phyloP scores from a whole-genome alignment of 2,113 vertebrate species.

The Ciconia maguari region DNA sequence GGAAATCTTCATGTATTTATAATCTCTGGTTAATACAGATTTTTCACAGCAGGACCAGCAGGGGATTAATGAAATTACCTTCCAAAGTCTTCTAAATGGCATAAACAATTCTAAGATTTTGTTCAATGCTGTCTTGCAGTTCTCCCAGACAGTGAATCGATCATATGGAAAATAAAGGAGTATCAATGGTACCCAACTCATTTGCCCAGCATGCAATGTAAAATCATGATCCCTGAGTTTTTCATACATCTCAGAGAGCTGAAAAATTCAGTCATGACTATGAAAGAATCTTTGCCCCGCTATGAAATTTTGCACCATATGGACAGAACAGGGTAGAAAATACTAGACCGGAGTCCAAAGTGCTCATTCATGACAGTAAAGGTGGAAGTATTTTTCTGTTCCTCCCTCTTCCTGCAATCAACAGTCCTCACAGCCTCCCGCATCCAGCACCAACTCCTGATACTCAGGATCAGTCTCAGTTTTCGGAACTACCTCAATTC shows the following conservation, averaged over 20 bases:
- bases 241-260: not conserved
- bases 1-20: not conserved
- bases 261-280: not conserved
- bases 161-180: not conserved
- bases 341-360: not conserved
- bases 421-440: not conserved
- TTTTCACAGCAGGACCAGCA: conserved; percentile 25
- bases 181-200: not conserved
- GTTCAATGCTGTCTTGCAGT: not conserved
- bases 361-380: not conserved
- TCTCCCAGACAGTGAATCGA: not conserved
- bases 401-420: not conserved
- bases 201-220: not conserved
- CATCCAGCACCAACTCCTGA: not conserved
- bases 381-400: not conserved
- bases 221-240: not conserved
- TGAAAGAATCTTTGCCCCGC: not conserved
- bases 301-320: not conserved
- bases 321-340: not conserved
- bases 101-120: not conserved
- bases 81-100: not conserved
- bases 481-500: not conserved
- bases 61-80: conserved; percentile 47
- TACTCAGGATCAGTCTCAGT: not conserved
- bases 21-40: not conserved